A percentile compares a stretch with the other conserved stretches of the same genome.
phyloP scores from a whole-genome alignment of 2,113 vertebrate genomes.

The Sardina pilchardus region DNA sequence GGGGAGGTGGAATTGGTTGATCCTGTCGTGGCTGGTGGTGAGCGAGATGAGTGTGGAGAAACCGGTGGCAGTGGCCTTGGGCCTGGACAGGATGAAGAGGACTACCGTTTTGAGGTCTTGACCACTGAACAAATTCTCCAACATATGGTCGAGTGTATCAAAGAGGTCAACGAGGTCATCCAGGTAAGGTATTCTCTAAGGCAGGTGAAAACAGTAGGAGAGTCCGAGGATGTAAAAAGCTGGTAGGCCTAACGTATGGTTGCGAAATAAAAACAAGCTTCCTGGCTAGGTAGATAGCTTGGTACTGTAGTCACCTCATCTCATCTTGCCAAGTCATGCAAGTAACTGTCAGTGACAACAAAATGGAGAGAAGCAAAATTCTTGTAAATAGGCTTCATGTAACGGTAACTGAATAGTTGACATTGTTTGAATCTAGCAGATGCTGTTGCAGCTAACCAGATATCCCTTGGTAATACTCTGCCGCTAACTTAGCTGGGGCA shows the following conservation, averaged over 20 bases:
- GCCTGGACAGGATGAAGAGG: constrained; percentile 90
- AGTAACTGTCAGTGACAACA: neutral
- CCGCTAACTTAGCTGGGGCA: neutral
- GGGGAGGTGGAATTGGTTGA: constrained; percentile 95
- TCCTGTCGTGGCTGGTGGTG: constrained; percentile 87
- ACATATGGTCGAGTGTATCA: constrained; percentile 99
- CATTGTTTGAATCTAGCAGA: neutral
- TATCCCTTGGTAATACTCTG: neutral
- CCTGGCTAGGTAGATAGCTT: constrained; percentile 10
- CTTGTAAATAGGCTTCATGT: neutral
- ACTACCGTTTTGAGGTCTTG: constrained; percentile 97
- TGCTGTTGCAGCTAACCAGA: neutral
- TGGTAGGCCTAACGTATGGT: neutral
- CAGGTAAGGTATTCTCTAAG: constrained; percentile 79
- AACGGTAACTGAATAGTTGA: neutral
- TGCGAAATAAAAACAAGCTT: constrained; percentile 18
- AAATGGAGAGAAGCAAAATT: neutral
- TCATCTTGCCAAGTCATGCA: neutral
- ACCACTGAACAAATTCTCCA: constrained; percentile 97
- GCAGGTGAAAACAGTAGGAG: constrained; percentile 3
- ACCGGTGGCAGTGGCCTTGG: constrained; percentile 84
- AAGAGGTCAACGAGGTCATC: constrained; percentile 99
- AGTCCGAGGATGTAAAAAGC: constrained; percentile 20
- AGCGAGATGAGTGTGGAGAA: constrained; percentile 86
- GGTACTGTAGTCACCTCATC: neutral